Evolutionary conservation across 2,888 invertebrate species (phyloP).

Genomic region (Cryptus armator): DNA sequence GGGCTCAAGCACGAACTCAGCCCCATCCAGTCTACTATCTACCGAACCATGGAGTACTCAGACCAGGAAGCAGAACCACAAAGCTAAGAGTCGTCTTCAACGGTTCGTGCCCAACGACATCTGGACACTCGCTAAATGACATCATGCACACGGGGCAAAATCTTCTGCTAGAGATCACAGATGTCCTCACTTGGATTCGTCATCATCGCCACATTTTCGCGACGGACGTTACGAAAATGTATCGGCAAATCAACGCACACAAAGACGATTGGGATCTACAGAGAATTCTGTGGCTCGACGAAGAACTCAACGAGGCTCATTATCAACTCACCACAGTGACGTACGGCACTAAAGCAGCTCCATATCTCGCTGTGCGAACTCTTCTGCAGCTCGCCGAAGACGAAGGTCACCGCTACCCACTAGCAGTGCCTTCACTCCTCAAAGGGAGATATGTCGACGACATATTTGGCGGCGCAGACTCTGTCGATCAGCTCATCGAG

Average conservation of each 20-base stretch:
- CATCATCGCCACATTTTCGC: slow-evolving; percentile 45
- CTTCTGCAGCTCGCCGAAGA: slow-evolving; percentile 59
- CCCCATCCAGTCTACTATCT: slow-evolving; percentile 8
- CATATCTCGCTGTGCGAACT: slow-evolving; percentile 52
- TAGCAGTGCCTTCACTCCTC: slow-evolving; percentile 45
- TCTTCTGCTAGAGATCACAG: slow-evolving; percentile 47
- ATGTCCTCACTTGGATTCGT: slow-evolving; percentile 56
- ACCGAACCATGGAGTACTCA: slow-evolving; percentile 75
- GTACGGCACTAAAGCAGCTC: slow-evolving; percentile 55
- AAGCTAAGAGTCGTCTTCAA: slow-evolving; percentile 77
- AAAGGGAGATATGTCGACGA: slow-evolving; percentile 68
- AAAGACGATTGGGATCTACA: slow-evolving; percentile 75
- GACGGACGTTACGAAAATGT: slow-evolving; percentile 65
- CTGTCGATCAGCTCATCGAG: not conserved
- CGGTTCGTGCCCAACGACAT: slow-evolving; percentile 41
- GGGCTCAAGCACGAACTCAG: not conserved
- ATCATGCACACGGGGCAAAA: slow-evolving; percentile 53
- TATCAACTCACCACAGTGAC: slow-evolving; percentile 60
- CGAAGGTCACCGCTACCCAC: slow-evolving; percentile 52
- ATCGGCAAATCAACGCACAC: slow-evolving; percentile 59
- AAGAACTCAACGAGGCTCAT: not conserved
- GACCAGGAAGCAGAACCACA: slow-evolving; percentile 76
- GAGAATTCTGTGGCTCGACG: slow-evolving; percentile 78
- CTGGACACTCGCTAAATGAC: slow-evolving; percentile 54
- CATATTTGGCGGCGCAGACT: slow-evolving; percentile 62